Conservation (phyloP, 2,888 invertebrate genomes). For the Sisyra nigra region DNA sequence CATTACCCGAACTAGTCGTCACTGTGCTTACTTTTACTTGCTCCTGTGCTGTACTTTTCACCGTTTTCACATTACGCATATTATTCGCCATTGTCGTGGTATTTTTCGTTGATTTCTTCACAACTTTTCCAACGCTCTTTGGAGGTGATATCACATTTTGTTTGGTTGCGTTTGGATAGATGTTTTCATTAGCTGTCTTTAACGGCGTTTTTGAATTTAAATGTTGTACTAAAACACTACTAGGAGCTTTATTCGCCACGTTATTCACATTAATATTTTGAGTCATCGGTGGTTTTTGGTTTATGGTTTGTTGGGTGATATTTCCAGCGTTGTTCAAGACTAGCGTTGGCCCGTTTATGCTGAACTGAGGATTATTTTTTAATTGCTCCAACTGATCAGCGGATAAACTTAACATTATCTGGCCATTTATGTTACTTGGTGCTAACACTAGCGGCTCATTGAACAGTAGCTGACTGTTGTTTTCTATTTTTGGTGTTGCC, state of each 20-base stretch:
- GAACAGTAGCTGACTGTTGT: conserved; percentile 1
- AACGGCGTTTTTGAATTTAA: background rate
- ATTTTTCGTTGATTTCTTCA: conserved; percentile 19
- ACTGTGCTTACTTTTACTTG: conserved; percentile 7
- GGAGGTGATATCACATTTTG: conserved; percentile 21
- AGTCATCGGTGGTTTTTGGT: conserved; percentile 7
- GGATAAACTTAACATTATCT: conserved; percentile 20
- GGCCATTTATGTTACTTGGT: conserved; percentile 7
- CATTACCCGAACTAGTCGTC: background rate
- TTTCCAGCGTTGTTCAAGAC: conserved; percentile 16
- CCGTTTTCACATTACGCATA: conserved; percentile 3
- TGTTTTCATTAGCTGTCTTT: background rate
- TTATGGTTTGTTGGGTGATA: conserved; percentile 10
- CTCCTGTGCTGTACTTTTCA: conserved; percentile 8
- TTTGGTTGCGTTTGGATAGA: background rate
- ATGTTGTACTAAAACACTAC: conserved; percentile 2
- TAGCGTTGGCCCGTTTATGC: conserved; percentile 28
- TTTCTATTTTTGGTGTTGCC: conserved; percentile 18
- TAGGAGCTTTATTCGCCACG: background rate
- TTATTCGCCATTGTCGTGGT: background rate
- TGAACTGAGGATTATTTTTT: conserved; percentile 26
- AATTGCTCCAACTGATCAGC: conserved; percentile 28
- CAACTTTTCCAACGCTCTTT: conserved; percentile 20
- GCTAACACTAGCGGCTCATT: conserved; percentile 8
- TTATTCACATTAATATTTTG: background rate